These are phyloP conservation scores for Pleuronectes platessa DNA, from an alignment of 2,113 vertebrate species.

Conservation along the genomic window DNA sequence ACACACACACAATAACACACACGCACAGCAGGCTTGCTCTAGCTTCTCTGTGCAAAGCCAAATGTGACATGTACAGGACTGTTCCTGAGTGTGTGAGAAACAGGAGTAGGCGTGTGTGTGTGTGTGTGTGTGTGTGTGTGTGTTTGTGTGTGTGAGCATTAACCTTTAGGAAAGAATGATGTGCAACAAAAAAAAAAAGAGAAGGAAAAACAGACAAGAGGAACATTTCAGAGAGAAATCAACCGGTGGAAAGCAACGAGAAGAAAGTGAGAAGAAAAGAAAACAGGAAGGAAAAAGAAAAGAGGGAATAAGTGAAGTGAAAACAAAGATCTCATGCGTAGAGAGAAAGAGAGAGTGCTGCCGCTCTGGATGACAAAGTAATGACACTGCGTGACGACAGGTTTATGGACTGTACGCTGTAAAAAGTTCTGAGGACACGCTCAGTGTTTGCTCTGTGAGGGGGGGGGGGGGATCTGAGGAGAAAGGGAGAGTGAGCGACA, in stretches of 20 bases:
- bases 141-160: too few relatives aligned
- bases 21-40: too few relatives aligned
- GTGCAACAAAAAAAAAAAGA: not conserved
- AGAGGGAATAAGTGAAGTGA: constrained; percentile 16
- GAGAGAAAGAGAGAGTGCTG: not conserved
- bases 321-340: constrained; percentile 17
- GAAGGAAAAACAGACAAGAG: constrained; percentile 7
- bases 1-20: not conserved
- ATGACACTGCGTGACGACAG: constrained; percentile 64
- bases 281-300: not conserved
- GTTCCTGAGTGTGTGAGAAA: too few relatives aligned
- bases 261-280: not conserved
- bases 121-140: too few relatives aligned
- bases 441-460: constrained; percentile 28
- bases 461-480: not conserved
- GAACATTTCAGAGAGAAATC: constrained; percentile 17
- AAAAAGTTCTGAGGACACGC: constrained; percentile 27
- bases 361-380: constrained; percentile 59
- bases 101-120: too few relatives aligned
- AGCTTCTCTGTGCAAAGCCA: not conserved
- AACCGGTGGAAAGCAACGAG: constrained; percentile 12
- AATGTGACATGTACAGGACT: too few relatives aligned
- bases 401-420: constrained; percentile 53
- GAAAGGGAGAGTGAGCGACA: not conserved
- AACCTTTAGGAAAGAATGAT: constrained; percentile 29